A percentile compares a stretch with the other conserved stretches of the same genome.
These are phyloP conservation scores for Myiopsitta monachus DNA, from an alignment of 2,113 vertebrate species.

Conservation along the genomic window DNA sequence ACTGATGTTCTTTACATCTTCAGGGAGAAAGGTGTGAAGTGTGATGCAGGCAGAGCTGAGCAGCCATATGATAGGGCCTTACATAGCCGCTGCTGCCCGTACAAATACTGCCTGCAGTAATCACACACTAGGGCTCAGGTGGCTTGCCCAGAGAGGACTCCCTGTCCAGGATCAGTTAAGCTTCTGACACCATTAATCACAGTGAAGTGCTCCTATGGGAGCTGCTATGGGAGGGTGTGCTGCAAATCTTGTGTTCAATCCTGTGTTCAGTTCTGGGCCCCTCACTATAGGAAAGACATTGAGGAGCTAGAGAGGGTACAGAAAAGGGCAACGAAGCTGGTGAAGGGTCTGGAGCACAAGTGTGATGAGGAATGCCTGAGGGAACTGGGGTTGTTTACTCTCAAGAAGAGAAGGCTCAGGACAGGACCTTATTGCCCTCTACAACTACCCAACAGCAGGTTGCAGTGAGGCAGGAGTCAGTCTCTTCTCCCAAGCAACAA, in stretches of 20 bases:
- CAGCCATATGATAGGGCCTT: background rate
- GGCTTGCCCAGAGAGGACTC: background rate
- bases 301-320: background rate
- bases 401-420: background rate
- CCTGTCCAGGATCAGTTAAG: constrained; percentile 33
- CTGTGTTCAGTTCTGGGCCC: background rate
- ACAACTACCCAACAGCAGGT: background rate
- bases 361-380: background rate
- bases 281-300: background rate
- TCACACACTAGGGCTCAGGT: background rate
- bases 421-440: background rate
- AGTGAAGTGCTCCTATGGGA: background rate
- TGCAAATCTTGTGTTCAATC: background rate
- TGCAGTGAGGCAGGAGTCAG: background rate
- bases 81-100: background rate
- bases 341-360: background rate
- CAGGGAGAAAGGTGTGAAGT: background rate
- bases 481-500: background rate
- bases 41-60: background rate
- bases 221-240: background rate
- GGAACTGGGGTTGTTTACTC: background rate
- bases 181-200: constrained; percentile 29
- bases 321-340: background rate
- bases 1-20: fast-evolving
- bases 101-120: background rate